Base-by-base conservation (phyloP, 2,113 vertebrate species). In the Tylochromis polylepis region DNA sequence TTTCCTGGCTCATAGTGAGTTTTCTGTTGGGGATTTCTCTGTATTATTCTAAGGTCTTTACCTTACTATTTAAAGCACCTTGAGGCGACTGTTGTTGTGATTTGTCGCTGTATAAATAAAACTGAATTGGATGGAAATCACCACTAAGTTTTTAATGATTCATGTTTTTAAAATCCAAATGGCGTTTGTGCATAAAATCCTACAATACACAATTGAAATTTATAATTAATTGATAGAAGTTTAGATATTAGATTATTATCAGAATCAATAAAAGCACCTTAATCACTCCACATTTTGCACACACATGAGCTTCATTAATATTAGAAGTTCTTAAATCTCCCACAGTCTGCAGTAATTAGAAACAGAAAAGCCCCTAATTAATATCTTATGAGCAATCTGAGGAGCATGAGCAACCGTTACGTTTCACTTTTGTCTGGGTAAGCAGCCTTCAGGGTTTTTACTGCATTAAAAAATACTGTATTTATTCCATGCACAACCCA, bases 171-270 rank as follows among this genome's bases (percentile, higher is more conserved):
- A 46, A 46, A 46, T 46, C 41, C 41, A 43, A 43, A 70, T 24
- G 14, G 0, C 27, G 1, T 22, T 70, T 70, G 0, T 43, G 12
- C 14, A 27, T 24, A 72, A 53, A n/a, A 53, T 70, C 36, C 1
- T 43, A 24, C 65, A 27, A 72, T 24, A 41, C 20, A 67, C 65
- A 16, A 72, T 2, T 14, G 41, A 72, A 27, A 72, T 36, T 6
- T 0, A 27, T 72, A 46, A 72, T 46, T 72, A 18, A 27, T 72
- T 27, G 15, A 46, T 27, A 11, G 22, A 18, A 72, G 41, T 72
- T 72, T 27, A 72, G 3, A 41, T 41, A 5, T 41, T 8, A 38
- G 62, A 41, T 67, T 41, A 70, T 43, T 43, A 43, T 70, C 1
- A 43, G 22, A 46, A 24, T 70, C 38, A 18, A 18, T 27, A 46